Evolutionary conservation across 2,888 invertebrate species (phyloP).

Genomic region (Geophilus truncorum): DNA sequence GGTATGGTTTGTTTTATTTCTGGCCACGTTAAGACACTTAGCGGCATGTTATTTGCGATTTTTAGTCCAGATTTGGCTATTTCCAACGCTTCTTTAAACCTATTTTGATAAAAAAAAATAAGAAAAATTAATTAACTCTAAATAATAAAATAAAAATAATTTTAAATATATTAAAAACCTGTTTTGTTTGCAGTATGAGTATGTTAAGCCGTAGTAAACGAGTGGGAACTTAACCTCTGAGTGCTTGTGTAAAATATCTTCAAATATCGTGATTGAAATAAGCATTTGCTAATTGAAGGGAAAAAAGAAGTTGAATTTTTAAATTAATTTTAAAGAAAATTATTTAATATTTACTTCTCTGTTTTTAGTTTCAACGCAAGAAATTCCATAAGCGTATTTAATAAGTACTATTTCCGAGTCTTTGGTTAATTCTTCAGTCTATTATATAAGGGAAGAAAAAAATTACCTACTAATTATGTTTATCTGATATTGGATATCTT

Average conservation of each 20-base stretch:
- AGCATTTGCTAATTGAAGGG: neutral
- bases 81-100: constrained; percentile 25
- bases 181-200: neutral
- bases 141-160: too few relatives aligned
- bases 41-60: neutral
- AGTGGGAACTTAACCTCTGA: neutral
- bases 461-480: too few relatives aligned
- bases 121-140: too few relatives aligned
- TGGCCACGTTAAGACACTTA: neutral
- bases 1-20: neutral
- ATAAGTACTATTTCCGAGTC: neutral
- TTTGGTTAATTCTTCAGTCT: neutral
- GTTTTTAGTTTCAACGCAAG: neutral
- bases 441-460: neutral
- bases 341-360: neutral
- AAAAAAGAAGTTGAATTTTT: neutral
- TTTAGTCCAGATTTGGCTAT: neutral
- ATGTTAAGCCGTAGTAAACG: neutral
- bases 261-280: neutral
- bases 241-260: constrained; percentile 25
- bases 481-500: too few relatives aligned
- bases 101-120: neutral
- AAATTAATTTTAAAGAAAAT: neutral
- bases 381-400: neutral
- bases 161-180: neutral